Evolutionary conservation across 2,888 invertebrate genomes (phyloP), one percentile per base, ranked within the genome.

Genomic region (Melanostoma scalare): DNA sequence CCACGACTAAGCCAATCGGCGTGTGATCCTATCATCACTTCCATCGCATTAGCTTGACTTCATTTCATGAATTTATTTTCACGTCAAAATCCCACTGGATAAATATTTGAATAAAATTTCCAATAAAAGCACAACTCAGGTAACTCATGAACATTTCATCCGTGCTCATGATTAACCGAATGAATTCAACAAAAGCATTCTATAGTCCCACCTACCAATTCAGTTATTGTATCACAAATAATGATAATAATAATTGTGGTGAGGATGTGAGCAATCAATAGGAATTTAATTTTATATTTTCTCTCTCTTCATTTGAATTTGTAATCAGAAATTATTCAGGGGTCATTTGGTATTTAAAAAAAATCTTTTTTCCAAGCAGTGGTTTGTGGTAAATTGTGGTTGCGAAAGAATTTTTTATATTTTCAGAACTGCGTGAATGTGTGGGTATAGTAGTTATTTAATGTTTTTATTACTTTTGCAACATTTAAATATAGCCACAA

Each of bases 321-420:
- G 63, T 38, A 63, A 63, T 63, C 63, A 63, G 48, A 38, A 38
- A 61, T 61, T 63, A 63, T 63, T 35, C n/a, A 50, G 50, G 2
- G 50, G n/a, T 60, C 42, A 30, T 35, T 71, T 60, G 10, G 10
- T 20, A 20, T 20, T 20, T 1, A 20, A 20, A 20, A 20, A 20
- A 20, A 20, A 20, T 35, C 42, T 38, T 60, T 60, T 60, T 60
- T 75, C 53, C 20, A n/a, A 40, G 20, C 42, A 20, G 4, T 40
- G 67, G 55, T 69, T 53, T 56, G 69, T 52, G 69, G 56, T 69
- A n/a, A 71, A 56, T 69, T 71, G 69, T 40, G 71, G 71, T 58
- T 63, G 10, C n/a, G 55, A 42, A 63, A 44, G 38, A 58, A 69
- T 65, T 77, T 3, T 44, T 63, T 50, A 67, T 52, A 38, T 38